Evolutionary conservation across 2,113 vertebrate species (phyloP).

Genomic region (Micromys minutus): DNA sequence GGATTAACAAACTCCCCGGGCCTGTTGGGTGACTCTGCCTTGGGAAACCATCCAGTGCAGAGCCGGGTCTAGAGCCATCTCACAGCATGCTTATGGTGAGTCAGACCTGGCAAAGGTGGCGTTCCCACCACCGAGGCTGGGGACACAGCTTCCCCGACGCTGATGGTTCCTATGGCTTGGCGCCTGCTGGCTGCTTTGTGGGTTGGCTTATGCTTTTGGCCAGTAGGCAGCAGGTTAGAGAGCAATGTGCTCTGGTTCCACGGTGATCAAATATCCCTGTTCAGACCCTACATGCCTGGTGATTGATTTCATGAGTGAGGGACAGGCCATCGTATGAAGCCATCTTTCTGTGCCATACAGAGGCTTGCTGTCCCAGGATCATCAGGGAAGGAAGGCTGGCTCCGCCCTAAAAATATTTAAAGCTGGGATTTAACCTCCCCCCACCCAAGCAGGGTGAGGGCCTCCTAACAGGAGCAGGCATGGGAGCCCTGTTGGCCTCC

Average conservation of each 20-base stretch:
- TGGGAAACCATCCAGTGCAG: constrained; percentile 31
- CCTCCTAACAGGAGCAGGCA: neutral
- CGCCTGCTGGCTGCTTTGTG: neutral
- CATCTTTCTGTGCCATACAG: neutral
- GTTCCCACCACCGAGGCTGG: neutral
- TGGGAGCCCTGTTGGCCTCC: neutral
- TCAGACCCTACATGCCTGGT: neutral
- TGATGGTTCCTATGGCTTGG: neutral
- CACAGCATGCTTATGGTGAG: constrained; percentile 39
- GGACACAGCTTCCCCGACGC: neutral
- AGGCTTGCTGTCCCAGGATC: neutral
- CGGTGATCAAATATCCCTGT: fast-evolving
- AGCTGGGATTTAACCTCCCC: neutral
- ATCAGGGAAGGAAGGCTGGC: neutral
- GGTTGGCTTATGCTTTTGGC: neutral
- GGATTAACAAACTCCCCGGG: constrained; percentile 54
- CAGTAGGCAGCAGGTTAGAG: neutral
- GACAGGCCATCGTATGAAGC: no score
- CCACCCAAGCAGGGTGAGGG: neutral
- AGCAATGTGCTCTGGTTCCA: neutral
- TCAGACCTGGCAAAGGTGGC: constrained; percentile 51
- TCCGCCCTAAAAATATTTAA: neutral
- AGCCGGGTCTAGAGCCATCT: neutral
- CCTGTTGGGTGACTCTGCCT: constrained; percentile 64
- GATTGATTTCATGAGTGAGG: neutral